A percentile compares a stretch with the other conserved stretches of the same genome.
These are phyloP conservation scores for Acrossocheilus fasciatus DNA, from an alignment of 2,797 vertebrate species.

Conservation along the genomic window DNA sequence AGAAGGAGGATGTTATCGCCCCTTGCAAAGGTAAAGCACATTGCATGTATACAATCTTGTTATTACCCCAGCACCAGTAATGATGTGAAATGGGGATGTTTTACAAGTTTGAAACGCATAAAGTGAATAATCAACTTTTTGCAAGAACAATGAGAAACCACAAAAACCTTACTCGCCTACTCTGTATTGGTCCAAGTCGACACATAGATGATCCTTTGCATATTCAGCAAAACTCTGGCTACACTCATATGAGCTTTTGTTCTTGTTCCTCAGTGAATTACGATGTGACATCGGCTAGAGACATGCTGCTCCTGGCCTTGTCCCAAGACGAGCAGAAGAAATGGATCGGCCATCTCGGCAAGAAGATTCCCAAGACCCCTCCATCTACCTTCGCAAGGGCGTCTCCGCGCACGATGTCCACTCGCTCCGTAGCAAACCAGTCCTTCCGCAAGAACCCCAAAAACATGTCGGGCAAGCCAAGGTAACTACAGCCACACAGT, in stretches of 20 bases:
- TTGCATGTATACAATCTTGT: background rate
- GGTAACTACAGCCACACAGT: conserved; percentile 79
- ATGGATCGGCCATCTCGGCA: conserved; percentile 97
- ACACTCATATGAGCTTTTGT: too few relatives aligned
- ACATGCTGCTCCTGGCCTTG: conserved; percentile 94
- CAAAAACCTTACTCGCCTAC: too few relatives aligned
- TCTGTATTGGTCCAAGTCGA: too few relatives aligned
- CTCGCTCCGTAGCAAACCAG: conserved; percentile 93
- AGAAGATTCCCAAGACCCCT: conserved; percentile 98
- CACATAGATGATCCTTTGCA: too few relatives aligned
- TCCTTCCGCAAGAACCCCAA: conserved; percentile 96
- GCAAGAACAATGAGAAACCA: too few relatives aligned
- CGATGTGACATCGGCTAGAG: conserved; percentile 95
- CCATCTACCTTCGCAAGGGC: conserved; percentile 92
- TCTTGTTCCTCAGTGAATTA: conserved; percentile 88
- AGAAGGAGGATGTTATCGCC: conserved; percentile 96
- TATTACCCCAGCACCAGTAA: background rate
- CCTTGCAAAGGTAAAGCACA: conserved; percentile 93
- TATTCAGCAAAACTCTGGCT: too few relatives aligned
- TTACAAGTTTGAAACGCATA: too few relatives aligned
- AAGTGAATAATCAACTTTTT: too few relatives aligned
- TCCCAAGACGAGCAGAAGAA: conserved; percentile 99
- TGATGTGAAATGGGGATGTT: too few relatives aligned
- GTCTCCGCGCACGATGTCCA: conserved; percentile 92
- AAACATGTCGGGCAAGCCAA: conserved; percentile 92